These are phyloP conservation scores for Campopleginae sp. DNA, from an alignment of 2,888 invertebrate species.

Conservation along the genomic window DNA sequence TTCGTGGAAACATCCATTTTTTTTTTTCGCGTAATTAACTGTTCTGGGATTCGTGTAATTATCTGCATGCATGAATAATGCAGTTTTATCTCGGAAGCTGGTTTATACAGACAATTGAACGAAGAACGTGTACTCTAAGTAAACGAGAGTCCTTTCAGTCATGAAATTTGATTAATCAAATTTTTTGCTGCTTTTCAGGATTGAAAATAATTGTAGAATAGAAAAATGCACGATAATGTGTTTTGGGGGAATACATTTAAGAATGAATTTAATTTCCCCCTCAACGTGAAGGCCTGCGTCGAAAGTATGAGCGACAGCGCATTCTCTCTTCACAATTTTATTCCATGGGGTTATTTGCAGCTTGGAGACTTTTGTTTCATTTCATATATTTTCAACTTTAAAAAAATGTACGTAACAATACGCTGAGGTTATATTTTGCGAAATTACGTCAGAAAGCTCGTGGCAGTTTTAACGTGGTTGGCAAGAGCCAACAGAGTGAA, in stretches of 20 bases:
- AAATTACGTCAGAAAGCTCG: slow-evolving; percentile 55
- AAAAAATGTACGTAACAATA: slow-evolving; percentile 29
- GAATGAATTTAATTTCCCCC: not conserved
- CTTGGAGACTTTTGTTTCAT: not conserved
- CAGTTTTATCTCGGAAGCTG: not conserved
- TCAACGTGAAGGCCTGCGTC: not conserved
- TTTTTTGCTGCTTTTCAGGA: not conserved
- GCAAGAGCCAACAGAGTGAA: slow-evolving; percentile 19
- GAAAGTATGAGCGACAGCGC: not conserved
- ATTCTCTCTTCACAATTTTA: slow-evolving; percentile 12
- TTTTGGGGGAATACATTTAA: not conserved
- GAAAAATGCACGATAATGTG: not conserved
- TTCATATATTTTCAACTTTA: slow-evolving; percentile 11
- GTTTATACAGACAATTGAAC: not conserved
- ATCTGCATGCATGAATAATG: not conserved
- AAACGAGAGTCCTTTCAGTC: not conserved
- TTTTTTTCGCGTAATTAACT: not conserved
- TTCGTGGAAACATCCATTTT: too few species aligned
- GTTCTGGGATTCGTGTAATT: not conserved
- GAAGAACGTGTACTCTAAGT: not conserved
- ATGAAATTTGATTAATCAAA: not conserved
- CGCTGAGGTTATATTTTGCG: slow-evolving; percentile 52
- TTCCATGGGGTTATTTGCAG: slow-evolving; percentile 17
- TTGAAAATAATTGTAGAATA: not conserved
- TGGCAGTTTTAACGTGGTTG: slow-evolving; percentile 45